Base-by-base conservation (phyloP, 2,888 invertebrate genomes). In the Coelogynopora nodosa region DNA sequence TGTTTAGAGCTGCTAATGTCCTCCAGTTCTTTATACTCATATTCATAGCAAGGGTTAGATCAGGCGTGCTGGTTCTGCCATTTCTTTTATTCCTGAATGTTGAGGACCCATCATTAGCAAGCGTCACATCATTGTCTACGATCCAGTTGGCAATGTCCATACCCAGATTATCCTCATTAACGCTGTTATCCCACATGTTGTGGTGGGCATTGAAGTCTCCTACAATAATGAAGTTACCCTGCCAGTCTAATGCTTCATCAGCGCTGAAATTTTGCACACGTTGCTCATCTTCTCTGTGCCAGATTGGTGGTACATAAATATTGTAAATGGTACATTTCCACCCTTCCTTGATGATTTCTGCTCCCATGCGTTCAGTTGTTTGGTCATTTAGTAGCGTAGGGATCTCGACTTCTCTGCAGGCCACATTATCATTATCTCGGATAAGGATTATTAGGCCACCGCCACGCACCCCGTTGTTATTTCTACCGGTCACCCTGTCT, bases 1-100 rank as follows among this genome's bases (percentile, higher is more conserved):
- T 85, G 26, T 87, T 85, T 85, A 81, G 87, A 18, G 67, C 85
- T 18, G 29, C 18, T 28, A 82, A 27, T 23, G 82, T 82, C 27
- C 29, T 80, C 29, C 82, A 82, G 31, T 82, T 82, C 18, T 5
- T 27, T 23, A 29, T 28, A 31, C 82, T 82, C 27, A 31, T 28
- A 10, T 28, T 28, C 82, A 13, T 82, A n/a, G 27, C 29, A 13
- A 31, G 13, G 29, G 82, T 82, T 10, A 82, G 82, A 29, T 82
- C 82, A 27, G 82, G 82, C 27, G 74, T 74, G 18, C 74, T 26
- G 18, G 23, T 74, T 74, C 23, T 74, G 23, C 74, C 74, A 74
- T 74, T 74, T 74, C 74, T 74, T 74, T 26, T 74, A 23, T 74
- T 74, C 27, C 74, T 74, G 27, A 23, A 26, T 74, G 74, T 74